Percentiles rank a stretch among this genome's conserved stretches.
Evolutionary conservation across 35 echinoderm and acorn worm genomes (phyloP).

Genomic region (Holothuria glaberrima): DNA sequence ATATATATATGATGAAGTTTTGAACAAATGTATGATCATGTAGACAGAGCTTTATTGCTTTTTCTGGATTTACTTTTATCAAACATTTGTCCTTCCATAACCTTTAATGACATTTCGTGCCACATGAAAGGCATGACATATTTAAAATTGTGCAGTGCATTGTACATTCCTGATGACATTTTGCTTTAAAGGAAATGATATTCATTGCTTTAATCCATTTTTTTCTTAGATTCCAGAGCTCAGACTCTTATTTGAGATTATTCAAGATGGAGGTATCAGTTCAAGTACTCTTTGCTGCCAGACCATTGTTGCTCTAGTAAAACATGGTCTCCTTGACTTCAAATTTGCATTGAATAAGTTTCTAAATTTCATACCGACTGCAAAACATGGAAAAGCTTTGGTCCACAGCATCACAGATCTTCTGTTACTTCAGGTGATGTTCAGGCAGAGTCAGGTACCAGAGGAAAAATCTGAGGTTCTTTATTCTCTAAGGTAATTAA

Average conservation of each 20-base stretch:
- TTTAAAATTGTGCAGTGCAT: no score
- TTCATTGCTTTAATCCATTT: not conserved
- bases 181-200: no score
- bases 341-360: conserved; percentile 42
- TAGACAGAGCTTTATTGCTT: no score
- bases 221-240: conserved; percentile 27
- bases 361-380: conserved; percentile 42
- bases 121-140: no score
- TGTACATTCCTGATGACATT: no score
- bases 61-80: no score
- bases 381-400: not conserved
- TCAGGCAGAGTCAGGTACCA: not conserved
- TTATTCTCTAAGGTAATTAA: conserved; percentile 16
- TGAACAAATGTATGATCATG: no score
- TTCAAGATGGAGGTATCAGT: not conserved
- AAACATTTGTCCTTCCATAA: no score
- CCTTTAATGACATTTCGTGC: no score
- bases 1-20: no score
- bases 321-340: conserved; percentile 50
- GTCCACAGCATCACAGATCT: conserved; percentile 16
- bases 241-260: conserved; percentile 27
- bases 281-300: conserved; percentile 14
- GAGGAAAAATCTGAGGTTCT: not conserved
- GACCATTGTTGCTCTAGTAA: conserved; percentile 25
- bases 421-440: not conserved